Conservation (phyloP, 2,888 invertebrate species). For the Tubulanus polymorphus region DNA sequence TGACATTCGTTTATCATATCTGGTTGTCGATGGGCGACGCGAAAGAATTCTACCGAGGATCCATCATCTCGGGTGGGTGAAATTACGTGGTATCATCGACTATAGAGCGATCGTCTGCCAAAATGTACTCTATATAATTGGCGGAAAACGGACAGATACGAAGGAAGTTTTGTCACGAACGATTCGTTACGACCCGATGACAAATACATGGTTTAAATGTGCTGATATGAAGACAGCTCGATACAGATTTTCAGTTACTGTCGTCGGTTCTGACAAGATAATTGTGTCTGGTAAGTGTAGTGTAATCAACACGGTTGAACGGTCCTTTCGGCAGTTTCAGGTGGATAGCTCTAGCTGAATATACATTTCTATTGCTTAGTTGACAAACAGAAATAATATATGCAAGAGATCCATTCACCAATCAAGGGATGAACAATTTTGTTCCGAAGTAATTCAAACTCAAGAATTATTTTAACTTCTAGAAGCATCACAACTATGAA, state of each 20-base stretch:
- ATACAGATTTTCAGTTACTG: slow-evolving; percentile 32
- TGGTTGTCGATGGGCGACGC: slow-evolving; percentile 38
- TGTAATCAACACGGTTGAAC: no score
- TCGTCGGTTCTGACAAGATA: slow-evolving; percentile 29
- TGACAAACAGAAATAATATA: no score
- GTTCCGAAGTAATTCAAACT: no score
- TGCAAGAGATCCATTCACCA: no score
- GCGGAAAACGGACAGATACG: slow-evolving; percentile 34
- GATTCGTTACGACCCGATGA: slow-evolving; percentile 33
- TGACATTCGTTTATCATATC: slow-evolving; percentile 32
- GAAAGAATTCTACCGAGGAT: slow-evolving; percentile 26
- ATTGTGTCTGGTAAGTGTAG: slow-evolving; percentile 36
- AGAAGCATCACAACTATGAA: no score
- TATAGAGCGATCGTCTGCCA: slow-evolving; percentile 32
- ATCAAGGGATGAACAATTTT: no score
- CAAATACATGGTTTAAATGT: slow-evolving; percentile 27
- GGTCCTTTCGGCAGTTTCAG: no score
- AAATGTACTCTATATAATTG: slow-evolving; percentile 33
- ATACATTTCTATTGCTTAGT: no score
- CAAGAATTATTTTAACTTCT: no score
- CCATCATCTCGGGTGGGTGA: not conserved
- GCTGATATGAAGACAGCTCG: slow-evolving; percentile 25
- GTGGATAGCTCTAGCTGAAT: no score
- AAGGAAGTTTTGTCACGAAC: slow-evolving; percentile 25
- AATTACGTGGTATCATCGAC: slow-evolving; percentile 26